These are phyloP conservation scores for Diarsia mendica DNA, from an alignment of 2,888 invertebrate species.

Conservation along the genomic window DNA sequence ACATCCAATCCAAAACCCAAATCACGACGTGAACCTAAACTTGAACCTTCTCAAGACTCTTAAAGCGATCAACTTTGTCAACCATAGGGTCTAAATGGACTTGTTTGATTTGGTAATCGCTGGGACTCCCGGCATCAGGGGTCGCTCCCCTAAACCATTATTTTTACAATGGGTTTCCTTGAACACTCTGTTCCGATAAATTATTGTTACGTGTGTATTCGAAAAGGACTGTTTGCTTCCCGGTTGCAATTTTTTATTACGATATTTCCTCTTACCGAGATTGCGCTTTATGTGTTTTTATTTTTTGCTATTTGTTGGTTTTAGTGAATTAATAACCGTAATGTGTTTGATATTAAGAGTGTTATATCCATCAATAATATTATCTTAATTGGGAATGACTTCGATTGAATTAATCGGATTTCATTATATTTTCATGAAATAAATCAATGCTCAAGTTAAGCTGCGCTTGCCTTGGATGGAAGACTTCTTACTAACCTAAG, in stretches of 20 bases:
- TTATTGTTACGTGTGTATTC: constrained; percentile 59
- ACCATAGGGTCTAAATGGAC: constrained; percentile 48
- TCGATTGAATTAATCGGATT: neutral
- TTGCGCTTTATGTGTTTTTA: neutral
- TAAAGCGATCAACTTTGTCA: constrained; percentile 31
- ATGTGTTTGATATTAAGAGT: neutral
- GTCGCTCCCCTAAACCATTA: constrained; percentile 63
- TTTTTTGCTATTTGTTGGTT: neutral
- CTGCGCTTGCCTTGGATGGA: neutral
- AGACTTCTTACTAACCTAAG: too few relatives aligned
- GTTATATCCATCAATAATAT: neutral
- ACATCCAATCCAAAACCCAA: neutral
- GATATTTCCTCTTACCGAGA: neutral
- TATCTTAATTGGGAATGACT: neutral
- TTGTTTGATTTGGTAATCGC: constrained; percentile 60
- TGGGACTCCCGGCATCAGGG: constrained; percentile 35
- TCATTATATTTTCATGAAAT: neutral
- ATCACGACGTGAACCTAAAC: neutral
- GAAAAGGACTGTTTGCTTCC: constrained; percentile 4
- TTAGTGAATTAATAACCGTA: neutral
- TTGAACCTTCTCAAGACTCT: constrained; percentile 4
- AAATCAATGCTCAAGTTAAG: neutral
- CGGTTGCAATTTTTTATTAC: neutral
- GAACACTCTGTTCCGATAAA: constrained; percentile 51
- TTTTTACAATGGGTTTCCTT: constrained; percentile 59